These are phyloP conservation scores for Notolabrus celidotus DNA, from an alignment of 2,797 vertebrate species.

Conservation along the genomic window DNA sequence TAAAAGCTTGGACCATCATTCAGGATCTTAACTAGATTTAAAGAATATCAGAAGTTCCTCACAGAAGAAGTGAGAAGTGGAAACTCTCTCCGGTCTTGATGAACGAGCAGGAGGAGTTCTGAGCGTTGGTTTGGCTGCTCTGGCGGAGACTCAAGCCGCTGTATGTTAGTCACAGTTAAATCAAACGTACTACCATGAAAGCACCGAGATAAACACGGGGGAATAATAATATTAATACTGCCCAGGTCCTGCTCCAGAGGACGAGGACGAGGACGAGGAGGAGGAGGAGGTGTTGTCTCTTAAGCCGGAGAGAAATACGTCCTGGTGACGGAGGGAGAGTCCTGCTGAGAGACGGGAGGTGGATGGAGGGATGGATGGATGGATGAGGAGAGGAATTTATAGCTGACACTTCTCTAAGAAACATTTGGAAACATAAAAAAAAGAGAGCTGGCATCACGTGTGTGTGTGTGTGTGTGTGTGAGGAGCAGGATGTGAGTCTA, in stretches of 20 bases:
- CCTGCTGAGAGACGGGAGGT: conserved; percentile 41
- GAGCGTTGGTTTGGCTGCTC: conserved; percentile 18
- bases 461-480: too few species aligned
- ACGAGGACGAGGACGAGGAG: not conserved
- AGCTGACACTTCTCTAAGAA: not conserved
- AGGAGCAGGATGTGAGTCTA: too few species aligned
- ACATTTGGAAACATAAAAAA: not conserved
- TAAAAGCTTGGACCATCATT: too few species aligned
- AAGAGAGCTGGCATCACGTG: too few species aligned
- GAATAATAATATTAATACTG: conserved; percentile 43
- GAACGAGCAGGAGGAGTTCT: not conserved
- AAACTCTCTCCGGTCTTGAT: too few species aligned
- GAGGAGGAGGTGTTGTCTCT: conserved; percentile 13
- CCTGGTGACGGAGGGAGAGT: conserved; percentile 48
- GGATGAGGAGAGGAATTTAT: not conserved
- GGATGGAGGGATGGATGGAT: not conserved
- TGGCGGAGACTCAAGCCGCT: conserved; percentile 4
- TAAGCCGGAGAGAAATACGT: conserved; percentile 64
- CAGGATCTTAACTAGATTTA: too few species aligned
- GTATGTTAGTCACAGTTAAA: conserved; percentile 55
- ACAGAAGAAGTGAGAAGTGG: too few species aligned
- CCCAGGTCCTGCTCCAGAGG: not conserved
- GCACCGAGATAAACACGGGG: not conserved
- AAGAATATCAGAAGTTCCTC: too few species aligned
- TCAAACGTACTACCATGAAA: conserved; percentile 2